Conservation (phyloP, 1,140 invertebrate genomes). For the Panagrolaimus sp. region DNA sequence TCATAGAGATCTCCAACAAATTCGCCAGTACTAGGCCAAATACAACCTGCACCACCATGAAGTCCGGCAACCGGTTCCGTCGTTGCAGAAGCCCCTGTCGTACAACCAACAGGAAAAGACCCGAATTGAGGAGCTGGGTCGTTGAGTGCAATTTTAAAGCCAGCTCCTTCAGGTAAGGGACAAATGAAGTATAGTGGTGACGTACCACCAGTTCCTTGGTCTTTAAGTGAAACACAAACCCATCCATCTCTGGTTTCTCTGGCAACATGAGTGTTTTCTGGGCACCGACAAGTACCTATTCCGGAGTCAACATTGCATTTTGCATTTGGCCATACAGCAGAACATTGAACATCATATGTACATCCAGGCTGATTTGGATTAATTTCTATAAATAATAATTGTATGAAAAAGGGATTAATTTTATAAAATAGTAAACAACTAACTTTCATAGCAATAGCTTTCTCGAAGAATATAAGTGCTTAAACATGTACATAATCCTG, state of each 20-base stretch:
- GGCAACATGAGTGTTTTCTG: conserved; percentile 42
- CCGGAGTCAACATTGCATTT: conserved; percentile 31
- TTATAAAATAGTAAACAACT: not conserved
- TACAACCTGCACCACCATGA: conserved; percentile 51
- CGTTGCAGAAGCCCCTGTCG: not conserved
- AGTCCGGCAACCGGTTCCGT: conserved; percentile 45
- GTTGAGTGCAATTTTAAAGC: conserved; percentile 2
- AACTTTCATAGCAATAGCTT: conserved; percentile 49
- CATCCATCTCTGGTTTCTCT: conserved; percentile 51
- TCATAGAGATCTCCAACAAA: conserved; percentile 55
- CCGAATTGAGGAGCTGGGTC: conserved; percentile 5
- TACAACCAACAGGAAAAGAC: conserved; percentile 9
- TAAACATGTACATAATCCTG: conserved; percentile 48
- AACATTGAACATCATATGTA: conserved; percentile 42
- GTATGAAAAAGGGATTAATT: not conserved
- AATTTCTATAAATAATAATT: not conserved
- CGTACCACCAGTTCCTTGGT: conserved; percentile 46
- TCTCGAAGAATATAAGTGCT: conserved; percentile 54
- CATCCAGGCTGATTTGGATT: conserved; percentile 2
- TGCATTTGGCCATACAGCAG: conserved; percentile 52
- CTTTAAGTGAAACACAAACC: conserved; percentile 39
- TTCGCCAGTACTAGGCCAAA: conserved; percentile 49
- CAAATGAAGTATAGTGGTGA: conserved; percentile 7
- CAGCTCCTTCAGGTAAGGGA: not conserved
- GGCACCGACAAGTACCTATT: conserved; percentile 49